Evolutionary conservation across 2,888 invertebrate genomes (phyloP).

Genomic region (Pantelozetes paolii): DNA sequence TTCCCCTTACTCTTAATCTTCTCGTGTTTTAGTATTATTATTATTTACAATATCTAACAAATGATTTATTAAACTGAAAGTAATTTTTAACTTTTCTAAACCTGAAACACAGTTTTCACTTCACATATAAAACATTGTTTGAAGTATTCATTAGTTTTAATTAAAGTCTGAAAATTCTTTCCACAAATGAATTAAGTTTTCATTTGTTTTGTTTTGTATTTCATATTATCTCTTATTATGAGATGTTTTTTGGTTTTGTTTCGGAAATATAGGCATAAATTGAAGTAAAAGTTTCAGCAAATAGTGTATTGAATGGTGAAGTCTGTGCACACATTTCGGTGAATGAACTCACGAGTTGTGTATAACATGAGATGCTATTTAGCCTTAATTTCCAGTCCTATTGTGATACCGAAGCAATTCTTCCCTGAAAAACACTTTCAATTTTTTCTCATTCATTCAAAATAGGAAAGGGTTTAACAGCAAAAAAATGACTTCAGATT

Average conservation of each 20-base stretch:
- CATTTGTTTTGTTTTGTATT: background rate
- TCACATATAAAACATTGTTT: background rate
- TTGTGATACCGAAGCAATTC: background rate
- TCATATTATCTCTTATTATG: background rate
- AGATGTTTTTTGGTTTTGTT: background rate
- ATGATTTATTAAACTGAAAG: too few species aligned
- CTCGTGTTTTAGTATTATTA: too few species aligned
- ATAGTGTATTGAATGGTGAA: background rate
- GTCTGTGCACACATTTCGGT: slow-evolving; percentile 31
- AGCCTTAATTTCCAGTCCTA: background rate
- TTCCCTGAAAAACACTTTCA: slow-evolving; percentile 19
- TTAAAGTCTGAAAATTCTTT: background rate
- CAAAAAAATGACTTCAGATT: background rate
- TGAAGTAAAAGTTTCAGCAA: background rate
- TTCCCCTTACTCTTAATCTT: too few species aligned
- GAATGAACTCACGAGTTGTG: slow-evolving; percentile 31
- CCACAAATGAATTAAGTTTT: slow-evolving; percentile 7
- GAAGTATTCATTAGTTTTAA: background rate
- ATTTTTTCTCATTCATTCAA: too few species aligned
- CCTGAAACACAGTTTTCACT: too few species aligned
- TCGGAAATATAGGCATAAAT: background rate
- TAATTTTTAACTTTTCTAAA: too few species aligned
- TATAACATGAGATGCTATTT: background rate
- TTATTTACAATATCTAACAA: too few species aligned
- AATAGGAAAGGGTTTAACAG: too few species aligned